Evolutionary conservation across 2,113 vertebrate species (phyloP), one percentile per base, ranked within the genome.

Genomic region (Orcinus orca): DNA sequence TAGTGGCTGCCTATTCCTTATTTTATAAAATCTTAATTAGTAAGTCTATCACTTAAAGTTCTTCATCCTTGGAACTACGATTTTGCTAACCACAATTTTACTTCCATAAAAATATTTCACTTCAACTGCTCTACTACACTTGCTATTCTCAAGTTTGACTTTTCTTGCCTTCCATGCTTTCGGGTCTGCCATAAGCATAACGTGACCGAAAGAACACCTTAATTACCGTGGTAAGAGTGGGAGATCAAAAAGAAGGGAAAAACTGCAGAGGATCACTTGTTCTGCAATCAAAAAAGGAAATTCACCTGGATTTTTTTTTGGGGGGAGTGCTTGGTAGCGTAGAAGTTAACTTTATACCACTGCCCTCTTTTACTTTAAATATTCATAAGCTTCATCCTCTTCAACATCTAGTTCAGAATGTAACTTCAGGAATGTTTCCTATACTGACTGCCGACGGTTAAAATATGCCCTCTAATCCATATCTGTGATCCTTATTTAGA

Each of bases 371-470:
- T 5, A 88, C 33, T 89, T 62, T 93, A 68, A 20, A 83, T n/a
- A 58, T 60, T 63, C 31, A 36, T n/a, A 55, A 47, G 50, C 29
- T 96, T 91, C 2, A 55, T n/a, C 29, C 5, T 90, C 63, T 91
- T 88, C 55, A 93, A 94, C 90, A 79, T 88, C 63, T 26, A 81
- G 29, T 36, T 77, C 44, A 77, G 26, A 90, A 74, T 93, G 83
- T 95, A 73, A 90, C 47, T 29, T 83, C 4, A 88, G 41, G 33
- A 60, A n/a, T 79, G 26, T 62, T 91, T 81, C 47, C 26, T 53
- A 29, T 14, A 38, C 29, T 92, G 58, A 95, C 2, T 74, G 18
- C 18, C 58, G 53, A 60, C 47, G 38, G 62, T 65, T 62, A 88
- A 91, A 80, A 85, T 76, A 90, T 55, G 41, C 1, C 6, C 62